Conservation (phyloP, 2,113 vertebrate species). For the Aptenodytes forsteri region DNA sequence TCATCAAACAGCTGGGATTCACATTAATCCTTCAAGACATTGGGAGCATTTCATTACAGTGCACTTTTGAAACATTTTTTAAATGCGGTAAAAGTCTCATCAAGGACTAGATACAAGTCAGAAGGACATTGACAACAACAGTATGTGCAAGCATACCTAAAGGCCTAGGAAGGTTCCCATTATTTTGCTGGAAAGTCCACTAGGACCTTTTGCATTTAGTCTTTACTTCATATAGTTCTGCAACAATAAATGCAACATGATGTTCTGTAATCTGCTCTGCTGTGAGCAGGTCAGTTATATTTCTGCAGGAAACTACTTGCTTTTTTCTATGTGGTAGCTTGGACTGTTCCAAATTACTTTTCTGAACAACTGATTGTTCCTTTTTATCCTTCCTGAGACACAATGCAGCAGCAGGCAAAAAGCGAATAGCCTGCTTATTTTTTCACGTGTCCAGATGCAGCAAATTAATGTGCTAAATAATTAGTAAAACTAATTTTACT, state of each 20-base stretch:
- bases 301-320: background rate
- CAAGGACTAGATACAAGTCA: background rate
- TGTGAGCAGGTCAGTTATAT: background rate
- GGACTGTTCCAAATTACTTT: background rate
- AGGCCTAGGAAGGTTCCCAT: background rate
- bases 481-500: background rate
- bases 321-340: background rate
- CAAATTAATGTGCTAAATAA: background rate
- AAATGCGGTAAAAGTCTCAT: background rate
- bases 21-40: background rate
- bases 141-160: background rate
- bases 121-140: background rate
- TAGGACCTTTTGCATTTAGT: background rate
- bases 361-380: background rate
- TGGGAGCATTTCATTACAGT: background rate
- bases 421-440: background rate
- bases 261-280: background rate
- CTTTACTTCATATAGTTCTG: background rate
- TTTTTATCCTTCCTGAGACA: background rate
- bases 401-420: background rate
- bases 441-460: background rate
- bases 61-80: background rate
- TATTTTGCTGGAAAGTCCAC: background rate
- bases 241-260: background rate
- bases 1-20: background rate